Evolutionary conservation across 2,888 invertebrate species (phyloP), one percentile per base, ranked within the genome.

Genomic region (Cremastobaeus sp.): DNA sequence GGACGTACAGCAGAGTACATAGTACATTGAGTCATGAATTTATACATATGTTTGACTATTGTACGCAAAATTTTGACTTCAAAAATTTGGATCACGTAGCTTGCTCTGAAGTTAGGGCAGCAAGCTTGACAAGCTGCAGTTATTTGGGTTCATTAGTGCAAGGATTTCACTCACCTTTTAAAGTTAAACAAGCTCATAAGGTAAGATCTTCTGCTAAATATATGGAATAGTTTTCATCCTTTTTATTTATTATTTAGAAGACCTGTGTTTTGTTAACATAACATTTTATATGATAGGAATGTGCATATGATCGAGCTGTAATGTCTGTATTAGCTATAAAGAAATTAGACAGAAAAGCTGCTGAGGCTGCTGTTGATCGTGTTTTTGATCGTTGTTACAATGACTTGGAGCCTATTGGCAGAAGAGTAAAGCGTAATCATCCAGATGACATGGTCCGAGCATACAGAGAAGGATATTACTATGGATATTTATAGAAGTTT

Each of bases 21-120:
- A 94, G 93, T 15, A 94, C 96, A 0, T 85, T 98, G 35, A 92
- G 94, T 0, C 98, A 98, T 82, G 98, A 98, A 88, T 92, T 98
- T 91, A 93, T 98, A 43, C 98, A 98, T 86, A 97, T 98, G 95
- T 98, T 96, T 84, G 98, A 98, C 87, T 95, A 92, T 84, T 98
- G 98, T 85, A 91, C 93, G 37, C 95, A 96, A 77, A 92, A 98
- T 43, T 85, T 97, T 60, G 94, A 98, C 88, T 96, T 97, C 81
- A 93, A 91, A 79, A 96, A 98, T 85, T 89, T 96, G 76, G 94
- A 97, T 76, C 98, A 98, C 86, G 88, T 98, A 64, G 98, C 98
- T 0, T 98, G 98, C 84, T 96, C 97, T 0, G 98, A 98, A 90
- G 94, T 98, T 73, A 89, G 98, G 77, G 98, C 98, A 0, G 97